A percentile compares a stretch with the other conserved stretches of the same genome.
phyloP scores from a whole-genome alignment of 23 tunicate genomes.

The Oikopleura albicans region DNA sequence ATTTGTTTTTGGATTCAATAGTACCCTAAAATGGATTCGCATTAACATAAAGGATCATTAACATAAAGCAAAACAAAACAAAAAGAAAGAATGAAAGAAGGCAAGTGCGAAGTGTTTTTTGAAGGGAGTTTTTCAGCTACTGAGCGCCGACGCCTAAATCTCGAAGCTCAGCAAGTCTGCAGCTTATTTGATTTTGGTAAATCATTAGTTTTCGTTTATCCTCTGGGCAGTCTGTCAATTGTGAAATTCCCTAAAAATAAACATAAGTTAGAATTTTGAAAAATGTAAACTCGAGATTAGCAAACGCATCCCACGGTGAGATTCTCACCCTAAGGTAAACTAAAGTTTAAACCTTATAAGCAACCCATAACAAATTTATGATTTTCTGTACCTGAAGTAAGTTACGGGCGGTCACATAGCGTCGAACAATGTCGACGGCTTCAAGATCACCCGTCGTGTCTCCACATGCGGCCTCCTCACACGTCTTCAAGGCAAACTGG shows the following conservation, averaged over 20 bases:
- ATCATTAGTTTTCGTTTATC: constrained; percentile 9
- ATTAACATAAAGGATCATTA: too few relatives aligned
- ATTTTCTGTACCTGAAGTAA: neutral
- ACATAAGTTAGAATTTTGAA: too few relatives aligned
- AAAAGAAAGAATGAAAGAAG: too few relatives aligned
- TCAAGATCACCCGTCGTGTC: constrained; percentile 1
- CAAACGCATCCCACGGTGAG: too few relatives aligned
- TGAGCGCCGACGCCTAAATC: neutral
- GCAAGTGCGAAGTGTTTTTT: neutral
- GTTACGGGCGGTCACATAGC: neutral
- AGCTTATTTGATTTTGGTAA: neutral
- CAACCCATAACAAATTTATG: neutral
- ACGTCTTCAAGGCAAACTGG: constrained; percentile 25
- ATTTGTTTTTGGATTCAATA: too few relatives aligned
- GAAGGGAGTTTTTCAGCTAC: neutral
- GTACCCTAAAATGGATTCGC: too few relatives aligned
- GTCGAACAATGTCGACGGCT: neutral
- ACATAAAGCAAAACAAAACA: too few relatives aligned
- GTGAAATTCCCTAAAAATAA: neutral
- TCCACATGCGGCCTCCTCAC: neutral
- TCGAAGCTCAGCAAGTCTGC: neutral
- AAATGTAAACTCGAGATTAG: too few relatives aligned
- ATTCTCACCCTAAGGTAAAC: too few relatives aligned
- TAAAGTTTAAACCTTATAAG: too few relatives aligned
- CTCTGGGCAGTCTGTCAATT: neutral